Evolutionary conservation across 37 sponge, comb jelly and placozoan genomes (phyloP), one percentile per base, ranked within the genome.

Genomic region (Halichondria panicea): DNA sequence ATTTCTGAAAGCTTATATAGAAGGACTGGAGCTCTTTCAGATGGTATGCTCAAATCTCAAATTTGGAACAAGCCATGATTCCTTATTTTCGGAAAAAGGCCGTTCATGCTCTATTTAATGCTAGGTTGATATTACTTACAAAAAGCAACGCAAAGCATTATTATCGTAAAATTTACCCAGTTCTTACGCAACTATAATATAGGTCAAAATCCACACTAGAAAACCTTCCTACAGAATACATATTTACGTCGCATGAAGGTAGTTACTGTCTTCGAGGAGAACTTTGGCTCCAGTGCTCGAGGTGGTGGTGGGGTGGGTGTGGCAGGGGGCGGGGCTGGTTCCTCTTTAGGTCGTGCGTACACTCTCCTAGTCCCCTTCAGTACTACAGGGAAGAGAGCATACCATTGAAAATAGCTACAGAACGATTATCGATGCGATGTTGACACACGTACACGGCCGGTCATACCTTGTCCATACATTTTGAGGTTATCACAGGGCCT

Each of bases 401-500:
- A n/a, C n/a, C n/a, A n/a, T n/a, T n/a, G n/a, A n/a, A n/a, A n/a
- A n/a, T n/a, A n/a, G n/a, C n/a, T n/a, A n/a, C n/a, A n/a, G n/a
- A n/a, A 48, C 52, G 52, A 11, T 15, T 11, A 11, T 15, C 13
- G 15, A 11, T 48, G 52, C 11, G 52, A 48, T 15, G 67, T 19
- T n/a, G 67, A 24, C 43, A 42, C 21, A 21, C 67, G 43, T 40
- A 24, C 2, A 2, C 18, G 11, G 2, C 77, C 77, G 36, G 43
- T 43, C 18, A 57, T 55, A 44, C 74, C 60, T 39, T 74, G 66
- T 5, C 43, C 24, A 39, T 86, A 86, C 5, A 44, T 59, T 41
- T 86, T 48, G 0, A 86, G 69, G 73, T 79, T 86, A 61, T 78
- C 80, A 72, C 67, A 86, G 32, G 86, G 68, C 63, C 61, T 45